These are phyloP conservation scores for Enteromius trimaculatus DNA, from an alignment of 2,797 vertebrate genomes.

Conservation along the genomic window DNA sequence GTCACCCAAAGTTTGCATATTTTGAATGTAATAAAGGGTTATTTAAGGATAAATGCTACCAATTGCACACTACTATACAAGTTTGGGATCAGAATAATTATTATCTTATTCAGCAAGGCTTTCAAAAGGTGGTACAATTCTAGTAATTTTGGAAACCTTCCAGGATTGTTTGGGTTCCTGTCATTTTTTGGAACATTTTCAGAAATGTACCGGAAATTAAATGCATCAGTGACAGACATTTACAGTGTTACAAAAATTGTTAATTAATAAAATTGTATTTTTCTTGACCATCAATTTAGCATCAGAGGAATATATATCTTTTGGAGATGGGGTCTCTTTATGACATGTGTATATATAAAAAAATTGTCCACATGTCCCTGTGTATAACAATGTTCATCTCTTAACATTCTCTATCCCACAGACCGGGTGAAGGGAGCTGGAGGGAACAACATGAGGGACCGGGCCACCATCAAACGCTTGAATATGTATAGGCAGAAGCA, in stretches of 20 bases:
- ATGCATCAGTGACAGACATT: background rate
- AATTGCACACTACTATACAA: background rate
- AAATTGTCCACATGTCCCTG: no score
- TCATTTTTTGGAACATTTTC: no score
- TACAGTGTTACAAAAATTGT: background rate
- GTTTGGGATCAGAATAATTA: background rate
- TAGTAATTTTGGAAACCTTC: no score
- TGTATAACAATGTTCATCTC: background rate
- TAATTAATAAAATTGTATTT: background rate
- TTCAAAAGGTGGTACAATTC: no score
- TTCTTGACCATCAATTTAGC: background rate
- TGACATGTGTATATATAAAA: no score
- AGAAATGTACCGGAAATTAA: background rate
- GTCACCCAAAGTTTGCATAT: no score
- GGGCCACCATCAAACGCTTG: conserved; percentile 91
- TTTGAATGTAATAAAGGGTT: background rate
- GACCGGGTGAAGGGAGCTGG: conserved; percentile 88
- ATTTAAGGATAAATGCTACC: no score
- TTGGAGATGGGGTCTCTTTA: no score
- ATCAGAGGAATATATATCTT: no score
- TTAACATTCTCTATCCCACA: conserved; percentile 58
- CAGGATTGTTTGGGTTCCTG: no score
- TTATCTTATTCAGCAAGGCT: background rate
- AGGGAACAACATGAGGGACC: conserved; percentile 92
- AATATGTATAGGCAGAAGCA: conserved; percentile 99